A percentile compares a stretch with the other conserved stretches of the same genome.
phyloP scores from a whole-genome alignment of 92 coral and sea anemone genomes.

The Bergia puertoricense region DNA sequence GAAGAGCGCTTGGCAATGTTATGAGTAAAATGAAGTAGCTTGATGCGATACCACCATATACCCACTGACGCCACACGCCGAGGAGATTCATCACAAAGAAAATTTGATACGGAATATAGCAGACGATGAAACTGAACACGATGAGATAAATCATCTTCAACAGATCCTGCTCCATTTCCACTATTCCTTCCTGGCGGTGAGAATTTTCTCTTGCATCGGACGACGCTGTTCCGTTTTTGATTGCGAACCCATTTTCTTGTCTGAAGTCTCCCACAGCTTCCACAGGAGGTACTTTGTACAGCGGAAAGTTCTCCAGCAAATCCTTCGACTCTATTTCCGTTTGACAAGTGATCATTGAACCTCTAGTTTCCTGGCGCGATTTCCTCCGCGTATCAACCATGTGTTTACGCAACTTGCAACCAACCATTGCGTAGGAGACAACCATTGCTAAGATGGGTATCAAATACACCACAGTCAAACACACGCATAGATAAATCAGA shows the following conservation, averaged over 20 bases:
- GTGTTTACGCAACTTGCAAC: constrained; percentile 30
- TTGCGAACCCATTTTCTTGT: not conserved
- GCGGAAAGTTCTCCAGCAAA: not conserved
- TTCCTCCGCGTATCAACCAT: constrained; percentile 27
- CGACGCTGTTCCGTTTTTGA: constrained; percentile 1
- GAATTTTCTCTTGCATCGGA: not conserved
- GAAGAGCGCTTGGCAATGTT: constrained; percentile 24
- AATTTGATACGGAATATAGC: constrained; percentile 33
- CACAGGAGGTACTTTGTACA: not conserved
- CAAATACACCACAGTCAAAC: not conserved
- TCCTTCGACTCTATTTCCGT: constrained; percentile 28
- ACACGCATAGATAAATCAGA: not conserved
- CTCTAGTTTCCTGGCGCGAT: constrained; percentile 28
- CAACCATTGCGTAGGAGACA: constrained; percentile 24
- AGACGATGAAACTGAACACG: constrained; percentile 36
- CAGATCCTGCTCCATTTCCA: constrained; percentile 43
- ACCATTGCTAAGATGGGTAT: constrained; percentile 19
- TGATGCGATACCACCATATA: not conserved
- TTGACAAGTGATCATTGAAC: constrained; percentile 24
- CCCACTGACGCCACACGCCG: constrained; percentile 2
- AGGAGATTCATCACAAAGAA: constrained; percentile 3
- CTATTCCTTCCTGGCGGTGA: constrained; percentile 12
- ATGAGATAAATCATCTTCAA: constrained; percentile 39
- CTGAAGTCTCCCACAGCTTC: not conserved
- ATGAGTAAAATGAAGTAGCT: constrained; percentile 12